These are phyloP conservation scores for Actinia equina DNA, from an alignment of 64 coral and sea anemone species.

Conservation along the genomic window DNA sequence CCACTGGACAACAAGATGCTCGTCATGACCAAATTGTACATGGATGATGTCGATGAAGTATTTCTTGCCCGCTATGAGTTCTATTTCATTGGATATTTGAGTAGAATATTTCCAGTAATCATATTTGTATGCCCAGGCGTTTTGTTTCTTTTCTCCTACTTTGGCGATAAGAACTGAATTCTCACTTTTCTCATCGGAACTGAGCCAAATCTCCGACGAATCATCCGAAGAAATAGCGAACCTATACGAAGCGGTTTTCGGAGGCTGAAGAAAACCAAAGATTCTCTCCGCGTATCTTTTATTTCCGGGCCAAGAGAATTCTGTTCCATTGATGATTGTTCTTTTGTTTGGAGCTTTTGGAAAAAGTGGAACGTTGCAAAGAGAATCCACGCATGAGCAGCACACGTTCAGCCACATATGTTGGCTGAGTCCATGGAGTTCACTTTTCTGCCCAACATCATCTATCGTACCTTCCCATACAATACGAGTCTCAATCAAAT, in stretches of 20 bases:
- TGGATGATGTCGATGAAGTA: conserved; percentile 69
- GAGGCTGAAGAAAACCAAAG: conserved; percentile 67
- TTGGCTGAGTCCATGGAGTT: background rate
- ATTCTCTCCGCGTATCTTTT: background rate
- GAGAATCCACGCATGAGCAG: background rate
- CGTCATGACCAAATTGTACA: background rate
- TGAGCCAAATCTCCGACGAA: conserved; percentile 73
- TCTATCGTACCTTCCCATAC: background rate
- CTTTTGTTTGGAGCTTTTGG: background rate
- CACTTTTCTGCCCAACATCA: background rate
- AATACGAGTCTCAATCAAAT: background rate
- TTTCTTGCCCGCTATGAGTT: conserved; percentile 3
- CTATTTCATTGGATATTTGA: conserved; percentile 46
- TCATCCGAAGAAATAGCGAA: conserved; percentile 71
- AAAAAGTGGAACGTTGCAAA: background rate
- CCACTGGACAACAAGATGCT: conserved; percentile 50
- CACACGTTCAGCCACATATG: background rate
- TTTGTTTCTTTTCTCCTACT: conserved; percentile 30
- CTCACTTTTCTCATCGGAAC: conserved; percentile 40
- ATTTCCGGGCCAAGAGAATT: background rate
- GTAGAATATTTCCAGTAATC: conserved; percentile 42
- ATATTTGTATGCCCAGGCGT: background rate
- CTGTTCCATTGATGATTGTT: background rate
- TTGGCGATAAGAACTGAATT: conserved; percentile 58
- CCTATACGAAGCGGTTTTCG: conserved; percentile 22